phyloP scores from a whole-genome alignment of 2,113 vertebrate genomes.

The Oryzias celebensis region DNA sequence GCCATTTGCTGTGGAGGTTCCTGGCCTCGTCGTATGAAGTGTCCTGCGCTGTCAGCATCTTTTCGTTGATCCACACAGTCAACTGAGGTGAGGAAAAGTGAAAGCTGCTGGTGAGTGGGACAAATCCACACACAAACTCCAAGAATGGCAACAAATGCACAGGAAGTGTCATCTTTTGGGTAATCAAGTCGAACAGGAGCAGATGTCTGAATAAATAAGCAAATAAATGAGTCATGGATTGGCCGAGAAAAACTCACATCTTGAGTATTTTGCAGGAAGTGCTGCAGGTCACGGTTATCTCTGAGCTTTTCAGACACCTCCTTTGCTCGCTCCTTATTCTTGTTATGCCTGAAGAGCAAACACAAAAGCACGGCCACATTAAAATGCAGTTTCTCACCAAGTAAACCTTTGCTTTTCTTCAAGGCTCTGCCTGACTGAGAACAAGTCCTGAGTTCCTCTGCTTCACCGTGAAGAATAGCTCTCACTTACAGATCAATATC shows the following conservation, averaged over 20 bases:
- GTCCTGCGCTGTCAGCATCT: conserved; percentile 93
- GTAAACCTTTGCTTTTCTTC: not conserved
- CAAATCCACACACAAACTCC: too few relatives aligned
- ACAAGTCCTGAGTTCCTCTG: conserved; percentile 24
- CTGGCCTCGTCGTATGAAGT: conserved; percentile 86
- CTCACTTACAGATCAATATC: conserved; percentile 69
- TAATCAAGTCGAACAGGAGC: too few relatives aligned
- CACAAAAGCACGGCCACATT: conserved; percentile 20
- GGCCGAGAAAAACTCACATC: conserved; percentile 80
- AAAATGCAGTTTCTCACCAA: not conserved
- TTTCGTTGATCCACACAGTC: conserved; percentile 93
- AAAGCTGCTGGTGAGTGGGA: not conserved
- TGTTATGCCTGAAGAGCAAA: conserved; percentile 74
- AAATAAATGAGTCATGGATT: too few relatives aligned
- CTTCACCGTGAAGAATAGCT: conserved; percentile 35
- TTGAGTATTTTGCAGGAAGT: conserved; percentile 91
- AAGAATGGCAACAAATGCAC: too few relatives aligned
- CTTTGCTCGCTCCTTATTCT: conserved; percentile 76
- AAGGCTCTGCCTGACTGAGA: conserved; percentile 16
- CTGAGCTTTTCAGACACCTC: conserved; percentile 80
- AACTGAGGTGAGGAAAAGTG: conserved; percentile 74
- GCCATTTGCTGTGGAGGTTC: conserved; percentile 93
- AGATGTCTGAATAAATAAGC: too few relatives aligned
- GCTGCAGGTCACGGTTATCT: conserved; percentile 90
- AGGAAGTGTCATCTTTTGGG: too few relatives aligned